Evolutionary conservation across 1,140 invertebrate genomes (phyloP).

Genomic region (Drosophila elegans): DNA sequence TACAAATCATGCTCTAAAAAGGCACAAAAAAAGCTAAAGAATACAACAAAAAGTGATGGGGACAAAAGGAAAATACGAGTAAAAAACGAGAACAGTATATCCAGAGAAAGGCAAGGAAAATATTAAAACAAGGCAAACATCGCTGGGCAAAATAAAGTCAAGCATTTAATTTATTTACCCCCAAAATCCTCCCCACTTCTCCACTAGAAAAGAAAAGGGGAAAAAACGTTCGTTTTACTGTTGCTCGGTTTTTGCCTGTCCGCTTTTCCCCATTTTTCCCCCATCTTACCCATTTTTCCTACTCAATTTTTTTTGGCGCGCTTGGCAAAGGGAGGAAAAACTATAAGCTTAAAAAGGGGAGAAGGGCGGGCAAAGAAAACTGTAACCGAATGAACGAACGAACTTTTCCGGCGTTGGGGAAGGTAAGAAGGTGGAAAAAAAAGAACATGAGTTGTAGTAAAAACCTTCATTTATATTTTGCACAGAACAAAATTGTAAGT

Average conservation of each 20-base stretch:
- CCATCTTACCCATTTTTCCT: slow-evolving; percentile 35
- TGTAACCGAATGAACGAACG: slow-evolving; percentile 31
- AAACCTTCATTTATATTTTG: slow-evolving; percentile 78
- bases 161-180: slow-evolving; percentile 81
- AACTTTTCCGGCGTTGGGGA: slow-evolving; percentile 22
- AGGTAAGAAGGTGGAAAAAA: slow-evolving; percentile 35
- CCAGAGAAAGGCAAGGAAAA: slow-evolving; percentile 59
- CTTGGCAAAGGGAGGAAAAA: slow-evolving; percentile 51
- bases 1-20: slow-evolving; percentile 55
- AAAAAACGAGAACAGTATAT: slow-evolving; percentile 26
- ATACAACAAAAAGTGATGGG: slow-evolving; percentile 18
- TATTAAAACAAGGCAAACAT: slow-evolving; percentile 78
- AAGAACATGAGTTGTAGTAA: slow-evolving; percentile 19
- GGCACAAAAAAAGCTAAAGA: slow-evolving; percentile 18
- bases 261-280: slow-evolving; percentile 15
- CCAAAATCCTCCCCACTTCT: slow-evolving; percentile 20
- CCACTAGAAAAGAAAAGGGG: slow-evolving; percentile 27
- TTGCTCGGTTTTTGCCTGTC: slow-evolving; percentile 63
- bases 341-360: slow-evolving; percentile 38
- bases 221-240: slow-evolving; percentile 70
- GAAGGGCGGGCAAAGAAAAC: slow-evolving; percentile 29
- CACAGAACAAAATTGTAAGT: slow-evolving; percentile 62
- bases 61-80: slow-evolving; percentile 31
- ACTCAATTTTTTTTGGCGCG: slow-evolving; percentile 61
- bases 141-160: slow-evolving; percentile 74